Evolutionary conservation across 2,797 vertebrate genomes (phyloP), one percentile per base, ranked within the genome.

Genomic region (Clarias pachynema): DNA sequence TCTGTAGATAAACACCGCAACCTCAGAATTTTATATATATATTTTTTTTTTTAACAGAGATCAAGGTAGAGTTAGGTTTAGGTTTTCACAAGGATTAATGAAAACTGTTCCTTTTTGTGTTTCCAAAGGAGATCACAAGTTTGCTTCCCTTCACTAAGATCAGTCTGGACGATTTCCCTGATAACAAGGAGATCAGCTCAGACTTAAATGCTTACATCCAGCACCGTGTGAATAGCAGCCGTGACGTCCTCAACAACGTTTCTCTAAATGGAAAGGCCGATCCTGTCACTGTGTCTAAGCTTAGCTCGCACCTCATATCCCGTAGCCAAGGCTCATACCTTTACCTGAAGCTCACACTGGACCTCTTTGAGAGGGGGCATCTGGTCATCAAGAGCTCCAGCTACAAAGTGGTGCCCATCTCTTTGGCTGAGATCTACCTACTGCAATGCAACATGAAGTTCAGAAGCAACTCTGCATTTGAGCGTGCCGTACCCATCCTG

Each of bases 401-500:
- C 94, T 99, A 99, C 94, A 99, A 99, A 92, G 98, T 99, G 8
- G 98, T 99, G 83, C 98, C 98, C 0, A 97, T 99, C 81, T 99
- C 98, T 0, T 90, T 99, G 57, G 96, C 98, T 0, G 98, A 99
- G 93, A 96, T 99, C 73, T 99, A 99, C 91, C 94, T 99, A 87
- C 94, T 99, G 40, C 98, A 99, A 94, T 99, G 98, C 93, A 99
- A 99, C 91, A 98, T 99, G 97, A 98, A 97, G 93, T 99, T 99
- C 93, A 97, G 97, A 94, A 98, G 95, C 83, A 97, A 97, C 85
- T 97, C 97, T 0, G 96, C 98, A 56, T 99, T 99, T 2, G 98
- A 99, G 93, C 96, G 97, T 85, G 96, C 96, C 0, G 92, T 97
- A 89, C 97, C 98, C 0, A 95, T 99, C 72, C 88, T 99, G 77